Evolutionary conservation across 2,113 vertebrate genomes (phyloP), one percentile per base, ranked within the genome.

Genomic region (Sceloporus undulatus): DNA sequence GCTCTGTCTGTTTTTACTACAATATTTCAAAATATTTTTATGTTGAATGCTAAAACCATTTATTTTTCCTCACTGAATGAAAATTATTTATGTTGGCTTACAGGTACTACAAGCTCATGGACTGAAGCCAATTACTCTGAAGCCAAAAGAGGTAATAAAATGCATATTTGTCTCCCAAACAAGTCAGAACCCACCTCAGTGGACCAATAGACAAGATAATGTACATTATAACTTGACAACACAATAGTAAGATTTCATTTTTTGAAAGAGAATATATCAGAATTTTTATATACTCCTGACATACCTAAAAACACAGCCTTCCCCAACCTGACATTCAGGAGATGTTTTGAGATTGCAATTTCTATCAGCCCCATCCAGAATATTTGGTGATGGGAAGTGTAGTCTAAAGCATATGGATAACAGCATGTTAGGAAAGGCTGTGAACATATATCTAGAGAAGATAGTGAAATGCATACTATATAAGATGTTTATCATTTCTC

Each of bases 41-140:
- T 27, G 52, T 1, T 18, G 84, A 90, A 87, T 68, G 27, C 16
- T 38, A 48, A 77, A 38, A 54, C 25, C 9, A n/a, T 65, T 70
- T 25, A 34, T 56, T 84, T 10, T 71, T 5, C 88, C 79, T 90
- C 23, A 62, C 59, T 94, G 52, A 79, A 42, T 23, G 25, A 70
- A 10, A 85, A 85, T 85, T 71, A 70, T 88, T 92, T 88, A 65
- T 92, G 94, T 85, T 86, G 40, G 48, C 94, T 90, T 90, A 48
- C 93, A 99, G 99, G 99, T 99, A 73, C 95, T 99, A 82, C 96
- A 99, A 95, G 99, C 99, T 74, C 99, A 99, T 89, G 98, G 98
- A 83, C 95, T 99, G 71, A 99, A 97, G 92, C 98, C 99, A 92
- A 91, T 99, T 96, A 97, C 97, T 87, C 94, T 99, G 88, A 98